Evolutionary conservation across 2,888 invertebrate species (phyloP).

Genomic region (Drosophila paracracens): DNA sequence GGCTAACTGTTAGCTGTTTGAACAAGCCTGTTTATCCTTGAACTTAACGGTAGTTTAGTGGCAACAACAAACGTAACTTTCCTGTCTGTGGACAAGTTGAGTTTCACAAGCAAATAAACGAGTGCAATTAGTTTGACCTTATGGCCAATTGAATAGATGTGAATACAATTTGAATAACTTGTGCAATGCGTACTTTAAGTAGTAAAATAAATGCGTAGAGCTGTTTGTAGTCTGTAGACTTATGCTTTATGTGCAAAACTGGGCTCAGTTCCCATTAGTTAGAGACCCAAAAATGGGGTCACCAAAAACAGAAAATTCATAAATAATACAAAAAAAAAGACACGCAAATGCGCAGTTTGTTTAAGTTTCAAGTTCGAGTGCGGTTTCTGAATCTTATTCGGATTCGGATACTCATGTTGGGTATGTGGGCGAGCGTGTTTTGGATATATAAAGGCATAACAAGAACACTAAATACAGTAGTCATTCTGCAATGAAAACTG

Average conservation of each 20-base stretch:
- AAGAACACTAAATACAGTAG: background rate
- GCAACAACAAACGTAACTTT: slow-evolving; percentile 3
- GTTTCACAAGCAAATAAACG: slow-evolving; percentile 24
- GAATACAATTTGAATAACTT: slow-evolving; percentile 43
- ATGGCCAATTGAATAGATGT: slow-evolving; percentile 62
- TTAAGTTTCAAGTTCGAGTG: slow-evolving; percentile 21
- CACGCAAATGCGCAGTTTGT: slow-evolving; percentile 61
- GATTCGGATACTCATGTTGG: background rate
- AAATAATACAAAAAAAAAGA: background rate
- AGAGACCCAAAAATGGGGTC: background rate
- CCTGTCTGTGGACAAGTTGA: background rate
- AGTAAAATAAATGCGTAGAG: slow-evolving; percentile 17
- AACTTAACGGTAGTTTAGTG: slow-evolving; percentile 33
- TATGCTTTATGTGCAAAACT: background rate
- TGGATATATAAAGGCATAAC: slow-evolving; percentile 26
- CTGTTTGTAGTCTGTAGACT: background rate
- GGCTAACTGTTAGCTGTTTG: slow-evolving; percentile 11
- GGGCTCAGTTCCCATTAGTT: slow-evolving; percentile 21
- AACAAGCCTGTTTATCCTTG: slow-evolving; percentile 37
- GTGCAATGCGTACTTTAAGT: slow-evolving; percentile 6
- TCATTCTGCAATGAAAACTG: background rate
- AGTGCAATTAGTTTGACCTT: slow-evolving; percentile 76
- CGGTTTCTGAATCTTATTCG: slow-evolving; percentile 11
- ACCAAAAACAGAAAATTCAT: background rate
- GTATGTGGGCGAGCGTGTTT: slow-evolving; percentile 38